Evolutionary conservation across 2,113 vertebrate species (phyloP).

Genomic region (Gobiocypris rarus): DNA sequence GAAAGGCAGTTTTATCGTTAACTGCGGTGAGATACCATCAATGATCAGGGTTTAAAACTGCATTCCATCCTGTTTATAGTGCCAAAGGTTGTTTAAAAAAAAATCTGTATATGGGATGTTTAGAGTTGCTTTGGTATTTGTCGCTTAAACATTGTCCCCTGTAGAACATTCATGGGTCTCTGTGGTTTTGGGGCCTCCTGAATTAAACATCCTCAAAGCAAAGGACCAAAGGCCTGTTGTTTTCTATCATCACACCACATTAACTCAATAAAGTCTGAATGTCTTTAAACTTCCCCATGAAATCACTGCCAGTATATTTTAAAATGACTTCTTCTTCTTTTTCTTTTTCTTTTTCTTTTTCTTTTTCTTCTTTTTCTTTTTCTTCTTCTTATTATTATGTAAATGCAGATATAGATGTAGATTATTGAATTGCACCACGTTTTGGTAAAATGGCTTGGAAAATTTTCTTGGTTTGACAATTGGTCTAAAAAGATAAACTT

Average conservation of each 20-base stretch:
- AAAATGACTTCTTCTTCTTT: too few relatives aligned
- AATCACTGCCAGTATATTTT: too few relatives aligned
- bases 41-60: neutral
- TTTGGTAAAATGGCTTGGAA: neutral
- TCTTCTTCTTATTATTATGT: too few relatives aligned
- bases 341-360: too few relatives aligned
- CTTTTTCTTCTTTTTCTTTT: too few relatives aligned
- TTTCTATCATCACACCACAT: neutral
- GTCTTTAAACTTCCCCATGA: neutral
- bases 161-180: conserved; percentile 2
- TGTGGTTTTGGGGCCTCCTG: neutral
- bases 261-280: neutral
- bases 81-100: neutral
- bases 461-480: too few relatives aligned
- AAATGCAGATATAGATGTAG: too few relatives aligned
- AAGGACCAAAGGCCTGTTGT: conserved; percentile 6
- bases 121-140: conserved; percentile 11
- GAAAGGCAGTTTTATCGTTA: neutral
- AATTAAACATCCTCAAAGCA: neutral
- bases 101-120: conserved; percentile 25
- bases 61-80: neutral
- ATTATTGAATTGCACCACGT: neutral
- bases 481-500: too few relatives aligned
- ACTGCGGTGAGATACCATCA: conserved; percentile 4
- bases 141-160: neutral